Base-by-base conservation (phyloP, 2,113 vertebrate genomes). In the Cariama cristata region DNA sequence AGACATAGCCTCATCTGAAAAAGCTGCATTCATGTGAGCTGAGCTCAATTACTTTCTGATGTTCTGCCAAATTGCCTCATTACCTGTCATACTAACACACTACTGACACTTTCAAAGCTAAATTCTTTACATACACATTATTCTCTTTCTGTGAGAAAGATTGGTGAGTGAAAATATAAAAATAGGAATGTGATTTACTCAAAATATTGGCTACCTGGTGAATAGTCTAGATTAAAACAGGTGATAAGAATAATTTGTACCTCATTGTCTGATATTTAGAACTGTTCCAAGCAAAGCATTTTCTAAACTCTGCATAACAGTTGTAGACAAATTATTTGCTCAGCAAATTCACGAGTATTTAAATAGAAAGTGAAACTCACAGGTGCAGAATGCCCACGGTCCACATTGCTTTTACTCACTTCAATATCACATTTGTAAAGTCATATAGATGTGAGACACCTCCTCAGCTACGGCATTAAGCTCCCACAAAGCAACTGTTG, bases 11-110 rank as follows among this genome's bases (percentile, higher is more conserved):
- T 97, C 92, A 86, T 88, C 94, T 97, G 93, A 97, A 96, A 96
- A 97, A 91, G 60, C 77, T 80, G 68, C 95, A 95, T 10, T 97
- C 96, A 98, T 98, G 96, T 95, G 94, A 98, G 93, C 96, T 92
- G 96, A 97, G 97, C 97, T 98, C 98, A 98, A 98, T 98, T 98
- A 98, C 96, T 93, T 98, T 96, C 97, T 98, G 97, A 98, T 97
- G 91, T 97, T 97, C 96, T 98, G 98, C 97, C 97, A 98, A 98
- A 98, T 97, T 97, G 97, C 95, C 96, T 98, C 97, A 97, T 98
- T 98, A 98, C 96, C 91, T 98, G 97, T 97, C 98, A 97, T 21
- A 44, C 69, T 77, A 97, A 94, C 74, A 96, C 83, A 96, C 91
- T 50, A 80, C 79, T 52, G 67, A 94, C 94, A 97, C 86, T 96